Base-by-base conservation (phyloP, 2,113 vertebrate species). In the Rhinolophus sinicus region DNA sequence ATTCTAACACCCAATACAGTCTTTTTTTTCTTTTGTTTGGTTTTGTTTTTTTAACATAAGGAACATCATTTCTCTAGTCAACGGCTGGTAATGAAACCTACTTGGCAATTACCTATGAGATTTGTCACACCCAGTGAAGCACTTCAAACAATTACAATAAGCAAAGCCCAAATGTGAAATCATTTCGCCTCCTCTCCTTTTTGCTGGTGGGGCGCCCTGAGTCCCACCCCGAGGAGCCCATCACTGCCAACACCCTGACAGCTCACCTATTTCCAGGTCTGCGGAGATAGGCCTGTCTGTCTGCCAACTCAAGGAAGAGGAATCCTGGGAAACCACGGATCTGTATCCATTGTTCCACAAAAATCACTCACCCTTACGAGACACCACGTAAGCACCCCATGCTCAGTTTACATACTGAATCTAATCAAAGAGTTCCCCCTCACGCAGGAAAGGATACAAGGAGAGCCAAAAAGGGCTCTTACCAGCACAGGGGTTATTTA, bases 61-160 rank as follows among this genome's bases (percentile, higher is more conserved):
- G 98, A 98, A 97, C 94, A 96, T 97, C 98, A 98, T 97, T 99
- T 97, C 98, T 98, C 98, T 98, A 96, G 97, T 98, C 98, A 97
- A 56, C 75, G 97, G 98, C 98, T 98, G 97, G 98, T 98, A 98
- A 98, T 98, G 96, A 96, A 98, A 98, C 81, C 92, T 80, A 95
- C 97, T 89, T 35, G 44, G 92, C 93, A 97, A 98, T 98, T 98
- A 98, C 97, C 98, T 98, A 94, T 89, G 97, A 60, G 38, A 97
- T 97, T 64, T 94, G 97, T 98, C 95, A 98, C 98, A 97, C 98
- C 33, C 88, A 96, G 96, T 98, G 98, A 96, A 98, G 83, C 96
- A 97, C 95, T 97, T 97, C 64, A 97, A 98, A 98, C 97, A 98
- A 97, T 97, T 94, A 97, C 81, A 97, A 97, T 81, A 98, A 88